Conservation (phyloP, 2,113 vertebrate genomes). For the Lepidiolamprologus cunningtoni region DNA sequence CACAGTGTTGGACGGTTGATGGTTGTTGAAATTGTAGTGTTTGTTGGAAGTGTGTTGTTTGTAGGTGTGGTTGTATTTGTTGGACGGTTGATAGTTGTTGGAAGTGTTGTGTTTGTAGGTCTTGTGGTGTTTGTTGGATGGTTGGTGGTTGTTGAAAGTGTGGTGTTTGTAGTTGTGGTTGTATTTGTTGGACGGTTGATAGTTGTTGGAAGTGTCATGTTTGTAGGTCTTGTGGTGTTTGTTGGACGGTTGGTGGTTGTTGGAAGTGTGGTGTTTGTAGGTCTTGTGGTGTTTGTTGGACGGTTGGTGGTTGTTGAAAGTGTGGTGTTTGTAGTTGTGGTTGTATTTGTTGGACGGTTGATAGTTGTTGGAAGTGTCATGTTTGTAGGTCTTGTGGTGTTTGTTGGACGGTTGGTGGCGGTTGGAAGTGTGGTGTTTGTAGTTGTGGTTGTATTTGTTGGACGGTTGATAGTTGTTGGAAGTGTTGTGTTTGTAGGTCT, state of each 20-base stretch:
- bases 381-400: no score
- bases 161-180: fast-evolving
- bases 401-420: no score
- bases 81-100: fast-evolving
- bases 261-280: fast-evolving
- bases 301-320: fast-evolving
- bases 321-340: no score
- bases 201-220: fast-evolving
- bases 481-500: no score
- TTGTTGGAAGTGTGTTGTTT: no score
- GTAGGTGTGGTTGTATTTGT: fast-evolving
- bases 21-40: no score
- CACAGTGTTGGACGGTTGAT: fast-evolving
- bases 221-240: fast-evolving
- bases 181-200: fast-evolving
- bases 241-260: fast-evolving
- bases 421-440: no score
- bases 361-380: fast-evolving
- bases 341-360: fast-evolving
- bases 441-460: fast-evolving
- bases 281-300: no score
- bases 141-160: fast-evolving
- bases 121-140: fast-evolving
- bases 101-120: fast-evolving
- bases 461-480: fast-evolving